phyloP scores from a whole-genome alignment of 2,113 vertebrate genomes.

The Murina feae region DNA sequence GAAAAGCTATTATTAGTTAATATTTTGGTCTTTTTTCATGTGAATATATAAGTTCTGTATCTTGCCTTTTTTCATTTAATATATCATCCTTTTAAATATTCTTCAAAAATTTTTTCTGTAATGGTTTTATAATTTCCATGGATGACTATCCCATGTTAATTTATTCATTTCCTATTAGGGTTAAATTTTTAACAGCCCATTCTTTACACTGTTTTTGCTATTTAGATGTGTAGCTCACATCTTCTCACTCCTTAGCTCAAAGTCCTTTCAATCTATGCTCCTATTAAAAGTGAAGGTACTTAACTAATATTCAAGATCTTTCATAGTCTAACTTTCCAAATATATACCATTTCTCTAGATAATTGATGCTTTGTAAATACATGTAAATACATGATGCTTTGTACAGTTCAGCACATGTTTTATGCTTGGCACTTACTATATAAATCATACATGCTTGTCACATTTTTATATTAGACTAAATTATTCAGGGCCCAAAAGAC shows the following conservation, averaged over 20 bases:
- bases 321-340: background rate
- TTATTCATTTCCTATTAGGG: background rate
- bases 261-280: background rate
- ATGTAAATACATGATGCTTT: background rate
- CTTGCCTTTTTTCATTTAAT: background rate
- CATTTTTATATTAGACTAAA: background rate
- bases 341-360: background rate
- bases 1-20: conserved; percentile 6
- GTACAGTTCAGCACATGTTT: background rate
- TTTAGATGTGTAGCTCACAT: background rate
- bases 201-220: background rate
- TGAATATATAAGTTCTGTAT: background rate
- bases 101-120: background rate
- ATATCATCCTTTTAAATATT: background rate
- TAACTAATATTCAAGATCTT: background rate
- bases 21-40: background rate
- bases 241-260: background rate
- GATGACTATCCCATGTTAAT: background rate
- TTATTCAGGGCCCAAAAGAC: background rate
- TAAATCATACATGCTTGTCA: background rate
- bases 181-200: background rate
- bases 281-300: background rate
- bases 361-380: background rate
- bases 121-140: background rate
- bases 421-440: background rate